Conservation (phyloP, 2,888 invertebrate species). For the Trypoxylon attenuatum region DNA sequence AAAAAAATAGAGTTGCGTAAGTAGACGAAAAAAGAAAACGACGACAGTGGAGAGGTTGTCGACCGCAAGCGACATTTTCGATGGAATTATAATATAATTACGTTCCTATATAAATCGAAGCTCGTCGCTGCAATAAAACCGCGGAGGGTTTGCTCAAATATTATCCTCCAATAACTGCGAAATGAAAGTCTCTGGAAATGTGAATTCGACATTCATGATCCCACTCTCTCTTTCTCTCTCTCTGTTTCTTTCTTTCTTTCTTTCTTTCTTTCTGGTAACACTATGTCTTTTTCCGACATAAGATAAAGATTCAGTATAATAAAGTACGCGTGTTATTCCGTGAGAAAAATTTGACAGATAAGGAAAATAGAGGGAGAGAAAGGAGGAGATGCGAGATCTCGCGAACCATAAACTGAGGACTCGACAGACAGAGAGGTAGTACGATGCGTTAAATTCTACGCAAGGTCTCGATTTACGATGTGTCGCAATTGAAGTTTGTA, state of each 20-base stretch:
- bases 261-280: too few species aligned
- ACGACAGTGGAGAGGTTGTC: not conserved
- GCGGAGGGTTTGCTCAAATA: not conserved
- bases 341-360: too few species aligned
- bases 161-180: not conserved
- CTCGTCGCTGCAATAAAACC: not conserved
- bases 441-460: slow-evolving; percentile 55
- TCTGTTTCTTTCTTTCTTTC: too few species aligned
- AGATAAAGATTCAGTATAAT: slow-evolving; percentile 49
- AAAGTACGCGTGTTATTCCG: too few species aligned
- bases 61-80: not conserved
- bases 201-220: slow-evolving; percentile 3
- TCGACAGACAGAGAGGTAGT: slow-evolving; percentile 47
- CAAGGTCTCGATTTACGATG: slow-evolving; percentile 57
- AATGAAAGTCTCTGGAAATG: slow-evolving; percentile 1
- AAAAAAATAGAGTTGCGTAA: not conserved
- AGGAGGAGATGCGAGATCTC: slow-evolving; percentile 29
- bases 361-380: slow-evolving; percentile 24
- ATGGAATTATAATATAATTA: not conserved
- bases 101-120: not conserved
- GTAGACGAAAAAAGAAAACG: too few species aligned
- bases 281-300: slow-evolving; percentile 30
- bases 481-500: slow-evolving; percentile 56
- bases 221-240: too few species aligned
- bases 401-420: slow-evolving; percentile 46